Evolutionary conservation across 2,888 invertebrate genomes (phyloP), one percentile per base, ranked within the genome.

Genomic region (Hemistola chrysoprasaria): DNA sequence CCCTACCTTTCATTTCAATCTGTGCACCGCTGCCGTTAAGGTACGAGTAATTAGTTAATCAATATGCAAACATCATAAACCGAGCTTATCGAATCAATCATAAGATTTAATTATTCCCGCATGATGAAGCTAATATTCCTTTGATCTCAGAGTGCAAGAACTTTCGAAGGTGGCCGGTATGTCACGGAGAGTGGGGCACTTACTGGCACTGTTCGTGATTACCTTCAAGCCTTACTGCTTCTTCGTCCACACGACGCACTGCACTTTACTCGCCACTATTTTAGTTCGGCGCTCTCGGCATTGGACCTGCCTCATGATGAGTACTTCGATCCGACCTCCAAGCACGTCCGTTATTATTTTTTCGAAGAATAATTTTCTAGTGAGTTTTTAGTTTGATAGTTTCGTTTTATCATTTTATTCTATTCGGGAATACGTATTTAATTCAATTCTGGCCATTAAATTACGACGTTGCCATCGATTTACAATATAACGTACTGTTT

Each of bases 131-230:
- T 16, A 16, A 16, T 16, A 16, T 16, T 16, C 3, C 16, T 16
- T 16, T 16, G 16, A 16, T 29, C 41, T 26, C 66, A 91, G 90
- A 79, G 82, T 25, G 64, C 71, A 11, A 76, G 85, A 16, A 70
- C 86, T 8, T 79, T 87, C 11, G 86, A 90, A 62, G 88, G 90
- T 36, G 90, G 81, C 30, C 85, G 90, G n/a, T 93, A 92, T 68
- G 65, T 92, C 34, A 70, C 76, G 1, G 91, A 91, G 54, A 91
- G 90, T 51, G 90, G 91, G 0, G 90, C 91, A 47, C 71, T 93
- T 22, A 87, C 90, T 11, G 77, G 85, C 20, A 71, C 91, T 8
- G 77, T 93, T 6, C 82, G 89, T 0, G 93, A 93, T 65, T 93
- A 92, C 53, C 78, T 92, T 7, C 90, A 91, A 59, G 81, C 90